Percentiles rank a stretch among this genome's conserved stretches.
Evolutionary conservation across 37 sponge, comb jelly and placozoan genomes (phyloP).

Genomic region (Eunapius fragilis): DNA sequence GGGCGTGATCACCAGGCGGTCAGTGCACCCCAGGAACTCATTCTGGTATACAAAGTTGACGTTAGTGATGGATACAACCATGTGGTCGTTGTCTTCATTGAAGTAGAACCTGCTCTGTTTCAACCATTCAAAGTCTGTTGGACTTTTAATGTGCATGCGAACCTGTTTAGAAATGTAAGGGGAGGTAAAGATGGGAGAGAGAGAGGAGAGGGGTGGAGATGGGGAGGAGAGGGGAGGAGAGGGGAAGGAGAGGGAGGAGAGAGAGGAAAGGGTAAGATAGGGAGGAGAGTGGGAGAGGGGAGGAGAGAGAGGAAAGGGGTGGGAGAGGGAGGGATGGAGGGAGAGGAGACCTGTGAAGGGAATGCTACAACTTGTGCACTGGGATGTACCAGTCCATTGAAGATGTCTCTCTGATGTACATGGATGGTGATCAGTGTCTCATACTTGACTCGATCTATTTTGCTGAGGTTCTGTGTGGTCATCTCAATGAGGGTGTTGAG

Average conservation of each 20-base stretch:
- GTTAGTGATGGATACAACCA: slow-evolving; percentile 92
- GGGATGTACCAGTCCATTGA: slow-evolving; percentile 76
- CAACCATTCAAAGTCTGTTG: slow-evolving; percentile 95
- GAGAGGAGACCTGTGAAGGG: too few species aligned
- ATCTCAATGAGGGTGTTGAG: slow-evolving; percentile 87
- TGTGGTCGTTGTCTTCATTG: slow-evolving; percentile 85
- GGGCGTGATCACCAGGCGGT: slow-evolving; percentile 96
- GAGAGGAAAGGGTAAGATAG: too few species aligned
- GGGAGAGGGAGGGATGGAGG: neutral
- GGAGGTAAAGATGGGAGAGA: neutral
- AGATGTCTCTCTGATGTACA: slow-evolving; percentile 95
- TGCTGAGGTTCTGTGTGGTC: slow-evolving; percentile 80
- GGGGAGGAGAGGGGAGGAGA: neutral
- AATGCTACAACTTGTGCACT: neutral
- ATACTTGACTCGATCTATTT: slow-evolving; percentile 81
- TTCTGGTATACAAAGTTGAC: slow-evolving; percentile 96
- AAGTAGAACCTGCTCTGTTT: slow-evolving; percentile 98
- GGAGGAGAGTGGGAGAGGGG: neutral
- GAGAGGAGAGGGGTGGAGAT: neutral
- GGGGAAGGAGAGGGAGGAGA: too few species aligned
- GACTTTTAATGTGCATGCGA: slow-evolving; percentile 79
- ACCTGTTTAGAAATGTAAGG: too few species aligned
- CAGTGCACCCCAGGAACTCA: slow-evolving; percentile 97
- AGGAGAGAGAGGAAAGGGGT: neutral
- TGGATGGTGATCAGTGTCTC: slow-evolving; percentile 96